Base-by-base conservation (phyloP, 2,888 invertebrate genomes). In the Apamea sordens region DNA sequence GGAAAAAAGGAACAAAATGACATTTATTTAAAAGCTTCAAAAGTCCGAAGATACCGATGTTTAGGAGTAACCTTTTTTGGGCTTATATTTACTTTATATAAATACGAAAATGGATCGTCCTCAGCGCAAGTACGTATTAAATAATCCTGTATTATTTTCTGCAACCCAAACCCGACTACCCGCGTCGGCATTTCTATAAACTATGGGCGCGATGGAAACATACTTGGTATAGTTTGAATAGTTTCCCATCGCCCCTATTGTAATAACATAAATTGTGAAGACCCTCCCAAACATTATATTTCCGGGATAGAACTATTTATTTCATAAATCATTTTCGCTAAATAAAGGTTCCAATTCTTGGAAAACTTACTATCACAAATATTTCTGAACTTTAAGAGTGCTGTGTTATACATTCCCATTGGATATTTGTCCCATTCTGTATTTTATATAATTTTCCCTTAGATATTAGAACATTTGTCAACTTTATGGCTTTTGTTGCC, bases 181-280 rank as follows among this genome's bases (percentile, higher is more conserved):
- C 15, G 15, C 1, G 24, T n/a, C 63, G 50, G 18, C 21, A 63
- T 24, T 8, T n/a, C n/a, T 32, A 59, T 83, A 72, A 59, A 75
- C 83, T 56, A 59, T 21, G 47, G 21, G 47, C 0, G 15, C 18
- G 21, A 61, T 28, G n/a, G 59, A 63, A 21, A 82, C 78, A 59
- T 44, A 50, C 32, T 53, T 24, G 24, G 10, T 64, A 64, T 44
- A 77, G 82, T 47, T 50, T 6, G n/a, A 70, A 74, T 63, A 79
- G 79, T 59, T 76, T 50, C 18, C 68, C 63, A 72, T 53, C 64
- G 71, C 64, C 75, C 69, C 59, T 11, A 21, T 69, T 36, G 59
- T 73, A 47, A 65, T 70, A 79, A 73, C 72, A 80, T 73, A 83
- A 73, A 76, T 80, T 70, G 69, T 53, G 1, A 24, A 71, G 41